Evolutionary conservation across 2,888 invertebrate species (phyloP).

Genomic region (Pelosia muscerda): DNA sequence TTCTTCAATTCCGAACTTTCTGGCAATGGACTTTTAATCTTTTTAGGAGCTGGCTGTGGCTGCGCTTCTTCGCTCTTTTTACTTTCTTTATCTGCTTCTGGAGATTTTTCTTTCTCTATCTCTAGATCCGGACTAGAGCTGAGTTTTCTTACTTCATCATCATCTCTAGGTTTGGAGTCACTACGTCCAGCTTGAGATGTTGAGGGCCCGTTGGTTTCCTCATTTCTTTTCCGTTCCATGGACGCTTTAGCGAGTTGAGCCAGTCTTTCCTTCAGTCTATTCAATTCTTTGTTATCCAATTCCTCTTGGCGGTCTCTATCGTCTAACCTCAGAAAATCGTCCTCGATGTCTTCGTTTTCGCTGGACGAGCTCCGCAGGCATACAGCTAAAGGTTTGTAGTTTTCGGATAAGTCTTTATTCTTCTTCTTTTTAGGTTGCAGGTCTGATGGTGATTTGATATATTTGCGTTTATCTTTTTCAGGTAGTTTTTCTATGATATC

Average conservation of each 20-base stretch:
- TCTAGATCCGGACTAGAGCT: slow-evolving; percentile 38
- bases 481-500: slow-evolving; percentile 88
- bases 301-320: slow-evolving; percentile 84
- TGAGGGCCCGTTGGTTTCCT: slow-evolving; percentile 64
- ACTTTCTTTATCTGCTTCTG: slow-evolving; percentile 25
- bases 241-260: slow-evolving; percentile 90
- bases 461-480: slow-evolving; percentile 85
- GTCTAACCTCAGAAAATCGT: slow-evolving; percentile 83
- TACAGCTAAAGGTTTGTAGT: slow-evolving; percentile 77
- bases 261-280: slow-evolving; percentile 89
- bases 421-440: slow-evolving; percentile 67
- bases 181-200: slow-evolving; percentile 54
- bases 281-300: slow-evolving; percentile 88
- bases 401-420: slow-evolving; percentile 55
- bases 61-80: slow-evolving; percentile 37
- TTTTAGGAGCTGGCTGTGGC: slow-evolving; percentile 33
- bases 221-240: slow-evolving; percentile 61
- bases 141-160: slow-evolving; percentile 34
- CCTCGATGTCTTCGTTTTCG: slow-evolving; percentile 86
- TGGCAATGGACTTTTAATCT: slow-evolving; percentile 57
- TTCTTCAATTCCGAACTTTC: slow-evolving; percentile 64
- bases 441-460: slow-evolving; percentile 79
- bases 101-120: slow-evolving; percentile 53
- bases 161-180: slow-evolving; percentile 35
- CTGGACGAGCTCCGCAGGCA: slow-evolving; percentile 88